Conservation (phyloP, 2,888 invertebrate species). For the Ectobius pallidus region DNA sequence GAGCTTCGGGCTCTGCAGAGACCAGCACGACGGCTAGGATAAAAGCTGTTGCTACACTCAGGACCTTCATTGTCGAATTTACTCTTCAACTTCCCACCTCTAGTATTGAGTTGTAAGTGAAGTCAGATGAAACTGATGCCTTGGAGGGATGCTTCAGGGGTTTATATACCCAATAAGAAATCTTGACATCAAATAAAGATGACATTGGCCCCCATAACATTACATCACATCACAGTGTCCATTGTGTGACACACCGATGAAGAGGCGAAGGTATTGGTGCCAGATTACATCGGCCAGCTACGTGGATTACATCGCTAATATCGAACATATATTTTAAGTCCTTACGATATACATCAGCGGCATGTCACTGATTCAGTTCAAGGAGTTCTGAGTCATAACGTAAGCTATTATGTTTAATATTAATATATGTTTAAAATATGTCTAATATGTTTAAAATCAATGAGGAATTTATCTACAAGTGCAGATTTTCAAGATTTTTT, state of each 20-base stretch:
- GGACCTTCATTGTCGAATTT: slow-evolving; percentile 15
- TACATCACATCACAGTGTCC: slow-evolving; percentile 10
- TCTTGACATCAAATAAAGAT: neutral
- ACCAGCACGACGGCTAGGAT: slow-evolving; percentile 21
- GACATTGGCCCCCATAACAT: slow-evolving; percentile 20
- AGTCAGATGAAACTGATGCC: neutral
- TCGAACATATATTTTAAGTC: too few relatives aligned
- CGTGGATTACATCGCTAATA: slow-evolving; percentile 8
- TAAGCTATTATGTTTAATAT: too few relatives aligned
- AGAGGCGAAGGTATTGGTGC: slow-evolving; percentile 10
- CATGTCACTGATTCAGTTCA: too few relatives aligned
- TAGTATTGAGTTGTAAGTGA: neutral
- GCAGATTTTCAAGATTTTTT: too few relatives aligned
- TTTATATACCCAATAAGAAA: neutral
- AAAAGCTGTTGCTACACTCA: neutral
- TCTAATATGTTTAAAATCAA: too few relatives aligned
- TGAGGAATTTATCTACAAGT: too few relatives aligned
- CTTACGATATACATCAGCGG: too few relatives aligned
- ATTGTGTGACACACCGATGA: slow-evolving; percentile 13
- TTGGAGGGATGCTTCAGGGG: neutral
- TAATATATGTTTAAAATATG: too few relatives aligned
- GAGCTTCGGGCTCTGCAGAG: slow-evolving; percentile 21
- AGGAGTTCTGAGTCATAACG: too few relatives aligned
- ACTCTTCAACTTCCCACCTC: neutral
- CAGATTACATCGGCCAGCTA: neutral